Conservation (phyloP, 2,888 invertebrate species). For the Aplocera efformata region DNA sequence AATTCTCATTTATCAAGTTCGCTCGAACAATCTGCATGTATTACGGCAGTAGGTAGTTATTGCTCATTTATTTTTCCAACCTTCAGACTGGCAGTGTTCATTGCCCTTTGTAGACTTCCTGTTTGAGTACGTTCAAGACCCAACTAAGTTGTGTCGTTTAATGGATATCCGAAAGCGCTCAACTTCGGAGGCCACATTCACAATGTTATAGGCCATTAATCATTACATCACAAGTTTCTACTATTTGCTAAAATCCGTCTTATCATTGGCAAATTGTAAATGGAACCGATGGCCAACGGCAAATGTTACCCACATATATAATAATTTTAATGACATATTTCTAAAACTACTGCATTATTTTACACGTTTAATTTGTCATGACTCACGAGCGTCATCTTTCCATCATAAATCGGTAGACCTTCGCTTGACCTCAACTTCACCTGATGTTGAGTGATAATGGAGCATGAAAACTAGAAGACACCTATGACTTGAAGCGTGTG, state of each 20-base stretch:
- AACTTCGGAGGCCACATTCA: constrained; percentile 21
- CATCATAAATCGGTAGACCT: no score
- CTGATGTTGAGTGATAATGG: no score
- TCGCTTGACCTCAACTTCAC: no score
- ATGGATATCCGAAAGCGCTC: constrained; percentile 33
- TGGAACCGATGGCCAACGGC: no score
- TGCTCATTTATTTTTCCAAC: constrained; percentile 44
- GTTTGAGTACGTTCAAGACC: constrained; percentile 46
- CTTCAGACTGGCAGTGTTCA: constrained; percentile 56
- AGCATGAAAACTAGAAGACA: no score
- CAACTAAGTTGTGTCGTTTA: constrained; percentile 38
- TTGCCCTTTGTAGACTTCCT: constrained; percentile 61
- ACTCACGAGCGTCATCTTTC: no score
- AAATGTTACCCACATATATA: no score
- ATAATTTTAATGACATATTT: no score
- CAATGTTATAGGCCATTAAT: constrained; percentile 14
- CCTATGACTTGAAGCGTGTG: no score
- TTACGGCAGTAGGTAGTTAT: constrained; percentile 19
- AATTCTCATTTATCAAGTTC: constrained; percentile 16
- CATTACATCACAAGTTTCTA: constrained; percentile 15
- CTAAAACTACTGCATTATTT: no score
- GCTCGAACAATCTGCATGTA: constrained; percentile 15
- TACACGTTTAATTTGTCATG: no score
- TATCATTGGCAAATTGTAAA: background rate
- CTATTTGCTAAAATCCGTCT: constrained; percentile 8